phyloP scores from a whole-genome alignment of 2,113 vertebrate species.

The Pteruthius melanotis region DNA sequence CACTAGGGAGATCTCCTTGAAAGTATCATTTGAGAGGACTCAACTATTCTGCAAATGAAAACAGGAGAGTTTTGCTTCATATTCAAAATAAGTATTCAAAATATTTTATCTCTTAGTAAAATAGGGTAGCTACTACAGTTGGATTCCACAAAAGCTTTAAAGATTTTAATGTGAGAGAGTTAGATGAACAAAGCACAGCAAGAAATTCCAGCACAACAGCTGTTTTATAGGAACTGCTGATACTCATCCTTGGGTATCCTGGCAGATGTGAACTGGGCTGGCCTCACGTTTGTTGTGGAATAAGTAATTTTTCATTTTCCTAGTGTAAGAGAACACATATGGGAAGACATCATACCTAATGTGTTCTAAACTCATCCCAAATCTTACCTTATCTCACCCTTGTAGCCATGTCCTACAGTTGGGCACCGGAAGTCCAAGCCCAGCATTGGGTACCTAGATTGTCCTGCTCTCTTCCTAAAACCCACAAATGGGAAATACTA shows the following conservation, averaged over 20 bases:
- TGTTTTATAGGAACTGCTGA: not conserved
- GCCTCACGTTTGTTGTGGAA: not conserved
- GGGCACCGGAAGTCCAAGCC: not conserved
- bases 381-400: not conserved
- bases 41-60: not conserved
- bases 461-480: not conserved
- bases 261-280: not conserved
- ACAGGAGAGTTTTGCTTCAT: not conserved
- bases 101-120: slow-evolving; percentile 18
- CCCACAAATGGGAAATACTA: not conserved
- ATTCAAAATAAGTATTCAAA: slow-evolving; percentile 17
- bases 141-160: not conserved
- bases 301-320: not conserved
- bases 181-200: not conserved
- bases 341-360: not conserved
- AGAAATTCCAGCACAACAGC: not conserved
- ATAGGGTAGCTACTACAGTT: not conserved
- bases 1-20: not conserved
- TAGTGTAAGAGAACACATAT: not conserved
- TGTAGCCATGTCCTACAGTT: not conserved
- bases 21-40: not conserved
- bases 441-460: not conserved
- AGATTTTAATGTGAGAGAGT: not conserved
- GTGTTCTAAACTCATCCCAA: not conserved
- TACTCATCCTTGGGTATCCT: not conserved